Base-by-base conservation (phyloP, 2,888 invertebrate genomes). In the Agrotis segetum region DNA sequence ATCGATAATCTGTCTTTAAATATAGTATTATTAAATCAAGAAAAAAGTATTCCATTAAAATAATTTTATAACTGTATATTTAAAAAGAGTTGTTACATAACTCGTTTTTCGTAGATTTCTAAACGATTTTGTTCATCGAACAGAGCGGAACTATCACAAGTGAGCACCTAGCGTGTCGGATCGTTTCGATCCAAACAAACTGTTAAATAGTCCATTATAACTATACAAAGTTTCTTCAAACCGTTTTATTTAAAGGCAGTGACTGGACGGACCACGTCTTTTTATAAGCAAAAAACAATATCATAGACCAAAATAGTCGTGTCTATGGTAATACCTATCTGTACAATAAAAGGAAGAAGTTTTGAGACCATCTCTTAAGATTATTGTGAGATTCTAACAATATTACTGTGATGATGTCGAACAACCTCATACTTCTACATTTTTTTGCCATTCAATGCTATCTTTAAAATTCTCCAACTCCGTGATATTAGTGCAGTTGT, bases 231-330 rank as follows among this genome's bases (percentile, higher is more conserved):
- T n/a, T 67, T 56, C n/a, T 56, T n/a, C 46, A 71, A 61, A 71
- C 47, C 68, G 16, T 56, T 34, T 49, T n/a, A 69, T 34, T 49
- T n/a, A 69, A 85, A 88, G 87, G 86, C 88, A 88, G 82, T 85
- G 81, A 79, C 58, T 80, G 90, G 90, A 90, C 88, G 89, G 90
- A 89, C 76, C 74, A 59, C 65, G 68, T 77, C 74, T 64, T 47
- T 52, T 46, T 19, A 67, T 46, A 62, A 61, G 47, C 14, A 53
- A 60, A 53, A 60, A 59, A 75, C 16, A 52, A 52, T 17, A 29
- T 40, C 6, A 47, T 21, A 75, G 24, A 68, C 52, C 9, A 40
- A 40, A 40, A 40, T 9, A 55, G 0, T n/a, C 16, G 19, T 55
- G 44, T 76, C 47, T 74, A 63, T 21, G 24, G 21, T 60, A 34